Conservation (phyloP, 2,888 invertebrate species). For the Xylota sylvarum region DNA sequence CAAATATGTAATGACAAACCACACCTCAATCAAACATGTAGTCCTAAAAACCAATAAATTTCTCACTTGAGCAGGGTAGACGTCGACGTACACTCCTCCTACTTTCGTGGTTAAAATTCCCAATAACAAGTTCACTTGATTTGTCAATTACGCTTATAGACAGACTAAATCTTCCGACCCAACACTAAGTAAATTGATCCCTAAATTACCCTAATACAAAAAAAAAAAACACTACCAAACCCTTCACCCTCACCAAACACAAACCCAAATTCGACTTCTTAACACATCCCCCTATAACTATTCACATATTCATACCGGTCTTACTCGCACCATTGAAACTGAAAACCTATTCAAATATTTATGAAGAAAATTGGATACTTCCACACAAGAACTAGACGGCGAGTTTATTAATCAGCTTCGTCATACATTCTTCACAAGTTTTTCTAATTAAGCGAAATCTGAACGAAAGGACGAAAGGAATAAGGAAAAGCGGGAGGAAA, state of each 20-base stretch:
- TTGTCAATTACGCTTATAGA: constrained; percentile 4
- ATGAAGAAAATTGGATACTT: constrained; percentile 71
- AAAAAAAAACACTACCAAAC: neutral
- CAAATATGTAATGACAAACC: neutral
- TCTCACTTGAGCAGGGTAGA: neutral
- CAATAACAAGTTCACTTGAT: neutral
- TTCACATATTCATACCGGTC: constrained; percentile 18
- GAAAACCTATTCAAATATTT: constrained; percentile 73
- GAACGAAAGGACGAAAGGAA: constrained; percentile 25
- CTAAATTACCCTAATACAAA: neutral
- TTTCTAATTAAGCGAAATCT: constrained; percentile 65
- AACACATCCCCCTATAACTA: neutral
- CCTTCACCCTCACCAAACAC: neutral
- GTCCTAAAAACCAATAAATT: neutral
- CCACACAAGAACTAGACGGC: constrained; percentile 12
- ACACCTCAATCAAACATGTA: constrained; percentile 10
- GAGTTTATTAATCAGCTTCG: constrained; percentile 74
- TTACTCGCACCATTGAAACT: neutral
- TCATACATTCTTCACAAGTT: constrained; percentile 71
- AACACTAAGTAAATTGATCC: neutral
- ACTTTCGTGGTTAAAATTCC: neutral
- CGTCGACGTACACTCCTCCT: neutral
- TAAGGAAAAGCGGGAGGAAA: neutral
- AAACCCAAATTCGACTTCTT: neutral
- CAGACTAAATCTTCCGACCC: neutral